Conservation (phyloP, 2,888 invertebrate genomes). For the Pammene aurita region DNA sequence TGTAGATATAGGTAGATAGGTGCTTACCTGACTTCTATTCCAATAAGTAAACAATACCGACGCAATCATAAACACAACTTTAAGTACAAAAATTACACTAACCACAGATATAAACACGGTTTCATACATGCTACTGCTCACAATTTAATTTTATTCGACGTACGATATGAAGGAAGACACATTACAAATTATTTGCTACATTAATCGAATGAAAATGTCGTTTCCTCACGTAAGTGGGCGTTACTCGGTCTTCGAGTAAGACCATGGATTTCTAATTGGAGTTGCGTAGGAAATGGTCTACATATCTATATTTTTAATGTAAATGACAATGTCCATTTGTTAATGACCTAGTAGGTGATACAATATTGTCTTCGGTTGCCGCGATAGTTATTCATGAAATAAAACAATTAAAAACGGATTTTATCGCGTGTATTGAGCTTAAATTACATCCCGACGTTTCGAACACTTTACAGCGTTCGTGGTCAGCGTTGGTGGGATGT, state of each 20-base stretch:
- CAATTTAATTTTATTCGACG: constrained; percentile 5
- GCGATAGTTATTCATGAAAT: too few relatives aligned
- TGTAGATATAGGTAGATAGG: background rate
- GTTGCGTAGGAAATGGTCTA: constrained; percentile 19
- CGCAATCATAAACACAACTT: constrained; percentile 54
- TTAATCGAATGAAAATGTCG: constrained; percentile 17
- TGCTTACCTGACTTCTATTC: constrained; percentile 50
- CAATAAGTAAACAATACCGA: constrained; percentile 54
- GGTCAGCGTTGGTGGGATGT: too few relatives aligned
- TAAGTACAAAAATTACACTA: constrained; percentile 49
- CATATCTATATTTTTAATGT: background rate
- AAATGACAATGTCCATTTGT: too few relatives aligned
- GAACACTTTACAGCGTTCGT: too few relatives aligned
- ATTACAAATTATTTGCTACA: constrained; percentile 23
- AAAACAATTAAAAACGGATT: too few relatives aligned
- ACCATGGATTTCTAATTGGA: constrained; percentile 34
- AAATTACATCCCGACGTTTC: too few relatives aligned
- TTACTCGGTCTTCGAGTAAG: constrained; percentile 19
- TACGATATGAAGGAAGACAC: constrained; percentile 2
- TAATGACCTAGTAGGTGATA: too few relatives aligned
- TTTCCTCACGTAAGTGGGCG: constrained; percentile 37
- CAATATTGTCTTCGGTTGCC: too few relatives aligned
- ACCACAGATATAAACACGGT: constrained; percentile 53
- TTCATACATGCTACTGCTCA: constrained; percentile 20
- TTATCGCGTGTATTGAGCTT: too few relatives aligned